Base-by-base conservation (phyloP, 2,888 invertebrate species). In the Sesia apiformis region DNA sequence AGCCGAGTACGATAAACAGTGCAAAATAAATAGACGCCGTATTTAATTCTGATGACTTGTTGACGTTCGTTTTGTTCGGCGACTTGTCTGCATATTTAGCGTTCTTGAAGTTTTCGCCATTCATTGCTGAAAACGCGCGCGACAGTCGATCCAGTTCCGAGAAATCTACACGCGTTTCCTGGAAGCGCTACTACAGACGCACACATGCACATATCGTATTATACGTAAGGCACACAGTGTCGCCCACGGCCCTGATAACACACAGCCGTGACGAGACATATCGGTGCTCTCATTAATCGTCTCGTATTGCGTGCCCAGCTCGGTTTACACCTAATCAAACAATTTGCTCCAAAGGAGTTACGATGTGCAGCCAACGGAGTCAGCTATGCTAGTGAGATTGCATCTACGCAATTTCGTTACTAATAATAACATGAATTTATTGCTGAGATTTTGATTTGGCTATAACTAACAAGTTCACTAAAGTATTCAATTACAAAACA, bases 161-260 rank as follows among this genome's bases (percentile, higher is more conserved):
- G 88, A 88, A 88, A 83, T 70, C 70, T 80, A 86, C 80, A 80
- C 84, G 85, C 78, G 80, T 78, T 89, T 88, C 88, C 83, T 81
- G 84, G 88, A 89, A 89, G 76, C 79, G 81, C 81, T 82, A 87
- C 86, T 86, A 87, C 74, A 65, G 61, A 63, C 76, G 78, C 85
- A 77, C 84, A 82, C 84, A 80, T 69, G 63, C 68, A 65, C 62
- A 72, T 59, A 63, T 67, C 63, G 8, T 7, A 43, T 4, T 40
- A 23, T 66, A 70, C 65, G 70, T 75, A 74, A 72, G 66, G 69
- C 66, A 70, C 82, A 83, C 82, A 80, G 79, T 60, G 63, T 62
- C 76, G 70, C 81, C 76, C 75, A 78, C 82, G 81, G 76, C 79
- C 76, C 80, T 85, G 86, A 87, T 87, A 87, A 84, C 84, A 76